Evolutionary conservation across 37 sponge, comb jelly and placozoan species (phyloP).

Genomic region (Trichoplax adhaerens): DNA sequence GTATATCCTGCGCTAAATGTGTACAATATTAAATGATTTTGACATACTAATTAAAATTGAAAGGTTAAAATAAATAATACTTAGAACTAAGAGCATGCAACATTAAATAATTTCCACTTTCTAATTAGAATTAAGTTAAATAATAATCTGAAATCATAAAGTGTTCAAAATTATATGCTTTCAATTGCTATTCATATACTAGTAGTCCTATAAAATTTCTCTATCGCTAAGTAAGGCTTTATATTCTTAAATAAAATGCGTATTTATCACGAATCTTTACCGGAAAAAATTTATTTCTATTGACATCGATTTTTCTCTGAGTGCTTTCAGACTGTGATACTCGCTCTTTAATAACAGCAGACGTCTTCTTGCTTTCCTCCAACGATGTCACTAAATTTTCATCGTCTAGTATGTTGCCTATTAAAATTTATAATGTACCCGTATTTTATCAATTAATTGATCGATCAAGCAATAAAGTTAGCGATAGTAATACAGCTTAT

Average conservation of each 20-base stretch:
- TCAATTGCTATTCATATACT: no score
- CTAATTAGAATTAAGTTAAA: background rate
- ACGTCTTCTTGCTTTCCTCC: conserved; percentile 15
- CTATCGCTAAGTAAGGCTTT: background rate
- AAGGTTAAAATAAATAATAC: no score
- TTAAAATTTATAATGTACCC: background rate
- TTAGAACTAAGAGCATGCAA: background rate
- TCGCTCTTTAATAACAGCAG: conserved; percentile 14
- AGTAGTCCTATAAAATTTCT: no score
- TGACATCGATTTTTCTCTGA: conserved; percentile 15
- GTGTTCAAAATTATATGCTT: no score
- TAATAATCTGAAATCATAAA: background rate
- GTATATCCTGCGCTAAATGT: no score
- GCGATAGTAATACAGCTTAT: background rate
- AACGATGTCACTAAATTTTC: conserved; percentile 17
- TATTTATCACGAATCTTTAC: background rate
- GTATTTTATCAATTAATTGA: background rate
- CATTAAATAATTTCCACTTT: background rate
- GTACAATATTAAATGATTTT: no score
- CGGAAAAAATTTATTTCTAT: conserved; percentile 19
- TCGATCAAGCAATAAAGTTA: background rate
- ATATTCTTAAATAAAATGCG: background rate
- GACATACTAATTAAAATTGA: no score
- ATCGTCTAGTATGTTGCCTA: conserved; percentile 8
- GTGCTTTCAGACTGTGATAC: conserved; percentile 17